Evolutionary conservation across 53 echinoderm and acorn worm species (phyloP).

Genomic region (Echinometra lucunter): DNA sequence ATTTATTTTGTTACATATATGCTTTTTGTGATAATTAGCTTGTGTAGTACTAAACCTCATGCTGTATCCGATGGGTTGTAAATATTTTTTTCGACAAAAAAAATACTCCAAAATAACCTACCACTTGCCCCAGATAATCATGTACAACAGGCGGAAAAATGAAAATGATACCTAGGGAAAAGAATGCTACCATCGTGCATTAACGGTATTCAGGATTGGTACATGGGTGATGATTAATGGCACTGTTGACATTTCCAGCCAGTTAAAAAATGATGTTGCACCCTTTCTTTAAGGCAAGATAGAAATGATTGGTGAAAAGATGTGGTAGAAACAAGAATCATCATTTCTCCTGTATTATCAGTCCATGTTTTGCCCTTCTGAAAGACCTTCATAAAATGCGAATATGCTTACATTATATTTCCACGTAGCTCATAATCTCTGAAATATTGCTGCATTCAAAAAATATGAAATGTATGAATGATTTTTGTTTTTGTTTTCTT

Average conservation of each 20-base stretch:
- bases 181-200: background rate
- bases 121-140: too few relatives aligned
- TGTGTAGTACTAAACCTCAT: background rate
- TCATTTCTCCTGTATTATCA: background rate
- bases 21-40: background rate
- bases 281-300: background rate
- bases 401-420: background rate
- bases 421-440: background rate
- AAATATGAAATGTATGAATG: background rate
- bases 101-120: too few relatives aligned
- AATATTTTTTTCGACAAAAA: too few relatives aligned
- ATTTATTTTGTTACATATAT: background rate
- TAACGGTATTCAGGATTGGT: background rate
- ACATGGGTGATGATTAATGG: too few relatives aligned
- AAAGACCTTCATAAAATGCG: background rate
- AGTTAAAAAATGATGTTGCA: background rate
- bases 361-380: background rate
- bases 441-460: slow-evolving; percentile 28
- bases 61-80: too few relatives aligned
- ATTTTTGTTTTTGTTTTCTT: background rate
- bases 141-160: background rate
- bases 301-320: background rate
- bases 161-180: background rate
- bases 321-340: background rate
- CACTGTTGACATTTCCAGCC: too few relatives aligned